A percentile compares a stretch with the other conserved stretches of the same genome.
Evolutionary conservation across 2,888 invertebrate species (phyloP).

Genomic region (Cryptophagus acutangulus): DNA sequence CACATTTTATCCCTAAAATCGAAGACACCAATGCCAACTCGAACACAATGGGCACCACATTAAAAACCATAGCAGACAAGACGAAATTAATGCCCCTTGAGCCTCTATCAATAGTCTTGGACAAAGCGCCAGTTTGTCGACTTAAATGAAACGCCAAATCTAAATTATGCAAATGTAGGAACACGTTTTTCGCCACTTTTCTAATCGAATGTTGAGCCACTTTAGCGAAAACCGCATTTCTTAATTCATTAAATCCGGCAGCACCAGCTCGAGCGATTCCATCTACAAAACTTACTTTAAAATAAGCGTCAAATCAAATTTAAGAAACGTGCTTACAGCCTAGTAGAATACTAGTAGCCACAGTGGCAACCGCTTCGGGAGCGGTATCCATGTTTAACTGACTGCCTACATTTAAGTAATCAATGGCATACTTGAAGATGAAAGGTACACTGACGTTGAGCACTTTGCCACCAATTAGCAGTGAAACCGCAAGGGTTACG

Average conservation of each 20-base stretch:
- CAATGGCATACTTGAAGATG: constrained; percentile 90
- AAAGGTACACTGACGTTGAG: constrained; percentile 93
- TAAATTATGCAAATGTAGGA: constrained; percentile 89
- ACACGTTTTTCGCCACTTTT: constrained; percentile 90
- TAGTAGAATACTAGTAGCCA: constrained; percentile 73
- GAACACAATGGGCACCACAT: constrained; percentile 92
- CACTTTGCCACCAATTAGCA: constrained; percentile 78
- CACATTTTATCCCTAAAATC: constrained; percentile 76
- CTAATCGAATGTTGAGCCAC: constrained; percentile 97
- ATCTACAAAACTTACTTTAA: constrained; percentile 57
- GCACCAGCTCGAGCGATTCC: constrained; percentile 88
- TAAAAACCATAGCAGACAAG: constrained; percentile 94
- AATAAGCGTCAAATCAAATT: constrained; percentile 7
- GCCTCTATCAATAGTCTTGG: constrained; percentile 76
- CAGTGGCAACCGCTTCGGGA: constrained; percentile 73
- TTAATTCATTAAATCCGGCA: constrained; percentile 89
- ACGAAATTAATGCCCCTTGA: constrained; percentile 97
- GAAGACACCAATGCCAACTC: constrained; percentile 86
- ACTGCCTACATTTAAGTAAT: constrained; percentile 68
- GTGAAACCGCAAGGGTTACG: constrained; percentile 76
- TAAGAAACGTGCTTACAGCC: constrained; percentile 64
- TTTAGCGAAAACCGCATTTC: constrained; percentile 96
- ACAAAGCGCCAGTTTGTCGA: constrained; percentile 78
- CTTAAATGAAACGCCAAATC: constrained; percentile 92
- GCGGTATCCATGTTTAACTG: constrained; percentile 69